Evolutionary conservation across 2,888 invertebrate genomes (phyloP), one percentile per base, ranked within the genome.

Genomic region (Machimus atricapillus): DNA sequence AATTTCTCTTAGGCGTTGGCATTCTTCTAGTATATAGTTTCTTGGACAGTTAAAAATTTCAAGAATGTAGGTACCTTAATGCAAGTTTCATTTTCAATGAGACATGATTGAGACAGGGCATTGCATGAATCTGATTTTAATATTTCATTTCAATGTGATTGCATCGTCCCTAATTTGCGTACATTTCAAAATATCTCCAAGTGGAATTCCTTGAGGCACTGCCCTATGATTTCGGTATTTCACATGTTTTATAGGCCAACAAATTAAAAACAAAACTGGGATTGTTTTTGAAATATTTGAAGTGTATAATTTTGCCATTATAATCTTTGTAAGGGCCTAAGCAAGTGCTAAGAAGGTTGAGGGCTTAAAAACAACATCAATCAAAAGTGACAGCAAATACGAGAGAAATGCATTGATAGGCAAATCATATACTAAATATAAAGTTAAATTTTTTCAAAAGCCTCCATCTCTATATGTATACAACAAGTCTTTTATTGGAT

Each of bases 141-240:
- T 76, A 76, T 76, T 76, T 16, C 14, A 76, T 76, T n/a, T 31
- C 37, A 7, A 37, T 79, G 43, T 31, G 43, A 46, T 79, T 79
- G 52, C 79, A 79, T 79, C 79, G 79, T 52, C 52, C 52, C 79
- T 79, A 79, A 79, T 79, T 79, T 79, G 79, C 79, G 79, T 79
- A 79, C 5, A 56, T 79, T 79, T 43, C 52, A 52, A 46, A 66
- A 66, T 23, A 27, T 27, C 2, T 66, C 27, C 27, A 66, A 66
- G 23, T 66, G 23, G 66, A 52, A 52, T 66, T 66, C 66, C 27
- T 66, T 66, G 66, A 66, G 66, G 66, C 66, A 27, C 66, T 66
- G 66, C 66, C 66, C 66, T 66, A 12, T 8, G 19, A 9, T 66
- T 66, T 66, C 23, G 66, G 66, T 12, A 66, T 66, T 66, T 66